phyloP scores from a whole-genome alignment of 1,140 invertebrate genomes.

The Dendroctonus valens region DNA sequence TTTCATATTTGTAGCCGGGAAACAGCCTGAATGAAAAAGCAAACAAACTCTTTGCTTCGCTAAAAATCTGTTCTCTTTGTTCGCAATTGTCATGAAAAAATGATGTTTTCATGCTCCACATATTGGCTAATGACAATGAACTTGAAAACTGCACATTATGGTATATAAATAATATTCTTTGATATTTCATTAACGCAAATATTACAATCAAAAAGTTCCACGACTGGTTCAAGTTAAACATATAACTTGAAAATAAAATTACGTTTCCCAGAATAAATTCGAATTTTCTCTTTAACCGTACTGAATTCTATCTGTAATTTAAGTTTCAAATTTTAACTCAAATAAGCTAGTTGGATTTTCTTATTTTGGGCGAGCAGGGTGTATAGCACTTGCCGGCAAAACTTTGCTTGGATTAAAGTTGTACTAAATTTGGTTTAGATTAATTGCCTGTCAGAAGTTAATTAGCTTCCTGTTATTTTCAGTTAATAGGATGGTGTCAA shows the following conservation, averaged over 20 bases:
- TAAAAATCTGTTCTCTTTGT: too few species aligned
- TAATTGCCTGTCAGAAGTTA: constrained; percentile 9
- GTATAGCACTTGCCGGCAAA: constrained; percentile 8
- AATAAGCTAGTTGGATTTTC: constrained; percentile 13
- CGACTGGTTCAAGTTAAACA: neutral
- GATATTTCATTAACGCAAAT: too few species aligned
- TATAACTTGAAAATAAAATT: neutral
- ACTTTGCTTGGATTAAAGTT: constrained; percentile 6
- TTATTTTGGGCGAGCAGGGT: constrained; percentile 7
- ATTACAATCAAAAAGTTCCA: too few species aligned
- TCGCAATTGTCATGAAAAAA: too few species aligned
- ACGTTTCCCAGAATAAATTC: neutral
- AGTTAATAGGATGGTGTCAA: too few species aligned
- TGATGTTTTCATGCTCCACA: too few species aligned
- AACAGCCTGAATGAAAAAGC: too few species aligned
- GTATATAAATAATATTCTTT: too few species aligned
- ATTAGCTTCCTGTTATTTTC: neutral
- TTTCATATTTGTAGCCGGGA: too few species aligned
- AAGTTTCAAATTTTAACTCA: constrained; percentile 14
- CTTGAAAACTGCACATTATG: too few species aligned
- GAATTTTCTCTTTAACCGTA: constrained; percentile 6
- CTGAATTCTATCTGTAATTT: constrained; percentile 9
- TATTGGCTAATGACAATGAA: too few species aligned
- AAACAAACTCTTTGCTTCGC: too few species aligned
- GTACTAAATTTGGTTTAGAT: constrained; percentile 12